Conservation (phyloP, 1,140 invertebrate genomes). For the Trigoniulus corallinus region DNA sequence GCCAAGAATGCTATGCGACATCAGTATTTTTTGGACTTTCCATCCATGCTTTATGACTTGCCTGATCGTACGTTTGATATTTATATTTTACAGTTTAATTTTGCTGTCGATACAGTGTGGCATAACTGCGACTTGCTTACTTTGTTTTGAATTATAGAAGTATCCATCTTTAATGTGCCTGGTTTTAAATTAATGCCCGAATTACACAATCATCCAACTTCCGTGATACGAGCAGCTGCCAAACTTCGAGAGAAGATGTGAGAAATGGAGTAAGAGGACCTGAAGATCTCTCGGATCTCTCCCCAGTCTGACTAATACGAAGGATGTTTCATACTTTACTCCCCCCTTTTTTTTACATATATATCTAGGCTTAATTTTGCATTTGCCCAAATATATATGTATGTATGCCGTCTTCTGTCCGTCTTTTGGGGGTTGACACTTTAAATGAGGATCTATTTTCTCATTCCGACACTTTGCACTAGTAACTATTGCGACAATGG, state of each 20-base stretch:
- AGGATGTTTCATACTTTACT: too few species aligned
- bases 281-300: too few species aligned
- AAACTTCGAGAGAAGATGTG: conserved; percentile 1
- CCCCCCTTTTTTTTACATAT: too few species aligned
- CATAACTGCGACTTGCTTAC: not conserved
- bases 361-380: too few species aligned
- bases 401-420: too few species aligned
- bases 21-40: conserved; percentile 75
- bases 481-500: too few species aligned
- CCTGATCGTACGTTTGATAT: conserved; percentile 53
- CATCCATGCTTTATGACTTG: conserved; percentile 71
- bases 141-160: not conserved
- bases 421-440: too few species aligned
- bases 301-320: too few species aligned
- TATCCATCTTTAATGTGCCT: not conserved
- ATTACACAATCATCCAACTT: not conserved
- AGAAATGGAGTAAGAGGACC: too few species aligned
- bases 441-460: too few species aligned
- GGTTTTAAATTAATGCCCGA: not conserved
- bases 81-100: not conserved
- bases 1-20: conserved; percentile 75
- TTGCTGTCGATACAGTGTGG: not conserved
- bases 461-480: too few species aligned
- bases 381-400: too few species aligned
- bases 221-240: not conserved